These are phyloP conservation scores for Hemibagrus guttatus DNA, from an alignment of 2,797 vertebrate species.

Conservation along the genomic window DNA sequence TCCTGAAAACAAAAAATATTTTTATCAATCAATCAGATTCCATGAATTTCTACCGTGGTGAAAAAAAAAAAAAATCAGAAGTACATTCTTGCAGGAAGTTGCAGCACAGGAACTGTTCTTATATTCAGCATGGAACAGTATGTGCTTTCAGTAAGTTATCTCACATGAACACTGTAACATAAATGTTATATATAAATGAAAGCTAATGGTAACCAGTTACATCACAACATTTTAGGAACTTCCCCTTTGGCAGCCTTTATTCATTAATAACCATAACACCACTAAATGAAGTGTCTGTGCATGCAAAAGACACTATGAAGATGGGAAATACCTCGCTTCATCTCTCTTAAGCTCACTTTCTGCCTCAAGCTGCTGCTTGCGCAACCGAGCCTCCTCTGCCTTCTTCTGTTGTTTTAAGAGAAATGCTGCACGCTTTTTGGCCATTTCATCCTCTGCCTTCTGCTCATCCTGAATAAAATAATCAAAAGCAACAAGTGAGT, in stretches of 20 bases:
- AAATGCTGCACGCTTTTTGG: constrained; percentile 93
- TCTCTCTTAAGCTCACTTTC: constrained; percentile 93
- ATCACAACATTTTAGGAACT: neutral
- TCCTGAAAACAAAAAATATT: constrained; percentile 69
- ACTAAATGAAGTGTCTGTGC: neutral
- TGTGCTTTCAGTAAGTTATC: too few relatives aligned
- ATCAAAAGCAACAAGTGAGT: neutral
- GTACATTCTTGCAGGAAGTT: neutral
- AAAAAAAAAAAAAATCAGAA: neutral
- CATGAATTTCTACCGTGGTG: neutral
- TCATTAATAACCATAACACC: neutral
- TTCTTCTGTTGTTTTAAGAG: constrained; percentile 96
- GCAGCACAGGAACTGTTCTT: neutral
- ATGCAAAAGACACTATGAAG: neutral
- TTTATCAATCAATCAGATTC: neutral
- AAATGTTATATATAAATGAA: neutral
- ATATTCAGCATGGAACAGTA: too few relatives aligned
- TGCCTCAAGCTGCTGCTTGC: constrained; percentile 89
- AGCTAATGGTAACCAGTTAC: neutral
- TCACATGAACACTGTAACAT: too few relatives aligned
- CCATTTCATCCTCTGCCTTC: constrained; percentile 95
- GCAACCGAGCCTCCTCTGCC: constrained; percentile 87
- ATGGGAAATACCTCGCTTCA: constrained; percentile 83
- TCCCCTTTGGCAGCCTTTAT: neutral
- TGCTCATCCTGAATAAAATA: constrained; percentile 76